These are phyloP conservation scores for Fragariocoptes setiger DNA, from an alignment of 1,140 invertebrate species.

Conservation along the genomic window DNA sequence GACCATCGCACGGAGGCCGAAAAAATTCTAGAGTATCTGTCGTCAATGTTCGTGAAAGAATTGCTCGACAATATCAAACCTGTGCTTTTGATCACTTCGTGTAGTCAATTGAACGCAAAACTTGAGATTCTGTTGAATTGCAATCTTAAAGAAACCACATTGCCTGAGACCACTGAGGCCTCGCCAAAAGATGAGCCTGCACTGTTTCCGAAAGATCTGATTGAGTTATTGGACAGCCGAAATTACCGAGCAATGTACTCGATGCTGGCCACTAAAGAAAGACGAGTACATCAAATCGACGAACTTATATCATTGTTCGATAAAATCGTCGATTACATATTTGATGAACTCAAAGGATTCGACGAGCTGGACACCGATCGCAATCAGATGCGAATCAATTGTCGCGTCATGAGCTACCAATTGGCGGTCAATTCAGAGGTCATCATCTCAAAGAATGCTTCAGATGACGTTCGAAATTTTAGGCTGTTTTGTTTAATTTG, in stretches of 20 bases:
- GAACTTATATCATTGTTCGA: too few relatives aligned
- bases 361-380: not conserved
- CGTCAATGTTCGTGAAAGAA: conserved; percentile 25
- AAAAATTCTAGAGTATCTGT: conserved; percentile 57
- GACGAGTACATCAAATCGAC: too few relatives aligned
- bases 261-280: too few relatives aligned
- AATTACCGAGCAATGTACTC: too few relatives aligned
- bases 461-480: not conserved
- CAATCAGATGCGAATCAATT: not conserved
- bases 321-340: not conserved
- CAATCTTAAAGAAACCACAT: too few relatives aligned
- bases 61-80: conserved; percentile 16
- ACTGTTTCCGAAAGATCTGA: too few relatives aligned
- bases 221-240: too few relatives aligned
- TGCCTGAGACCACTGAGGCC: too few relatives aligned
- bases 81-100: not conserved
- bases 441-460: not conserved
- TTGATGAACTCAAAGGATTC: not conserved
- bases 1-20: conserved; percentile 83
- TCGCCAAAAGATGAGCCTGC: too few relatives aligned
- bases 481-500: not conserved
- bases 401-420: not conserved
- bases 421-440: not conserved
- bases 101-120: not conserved
- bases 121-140: conserved; percentile 2